A percentile compares a stretch with the other conserved stretches of the same genome.
These are phyloP conservation scores for Sinelater perroti DNA, from an alignment of 2,888 invertebrate genomes.

Conservation along the genomic window DNA sequence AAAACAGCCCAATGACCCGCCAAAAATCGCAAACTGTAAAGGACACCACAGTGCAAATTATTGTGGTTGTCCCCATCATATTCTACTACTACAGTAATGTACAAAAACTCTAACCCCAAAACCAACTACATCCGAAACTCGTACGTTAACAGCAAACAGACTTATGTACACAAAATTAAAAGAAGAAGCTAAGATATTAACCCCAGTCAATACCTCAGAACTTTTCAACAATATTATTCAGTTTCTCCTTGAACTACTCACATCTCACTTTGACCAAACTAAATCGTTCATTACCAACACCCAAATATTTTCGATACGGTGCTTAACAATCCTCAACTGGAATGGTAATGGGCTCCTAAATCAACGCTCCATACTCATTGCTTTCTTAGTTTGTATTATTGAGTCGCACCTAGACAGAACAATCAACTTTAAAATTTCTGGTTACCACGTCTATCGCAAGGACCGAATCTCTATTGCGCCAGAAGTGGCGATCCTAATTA, in stretches of 20 bases:
- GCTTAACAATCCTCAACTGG: not conserved
- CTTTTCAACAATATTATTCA: too few relatives aligned
- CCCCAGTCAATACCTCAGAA: too few relatives aligned
- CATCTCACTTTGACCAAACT: too few relatives aligned
- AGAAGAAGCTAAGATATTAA: not conserved
- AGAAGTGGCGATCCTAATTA: not conserved
- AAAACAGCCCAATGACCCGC: not conserved
- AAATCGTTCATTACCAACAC: not conserved
- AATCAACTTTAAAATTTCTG: too few relatives aligned
- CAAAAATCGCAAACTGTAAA: not conserved
- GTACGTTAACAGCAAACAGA: not conserved
- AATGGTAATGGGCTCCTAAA: too few relatives aligned
- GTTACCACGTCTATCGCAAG: too few relatives aligned
- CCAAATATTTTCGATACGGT: not conserved
- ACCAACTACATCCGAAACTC: too few relatives aligned
- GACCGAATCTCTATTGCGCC: not conserved
- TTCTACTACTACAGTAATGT: too few relatives aligned
- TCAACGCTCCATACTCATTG: too few relatives aligned
- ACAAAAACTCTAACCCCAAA: too few relatives aligned
- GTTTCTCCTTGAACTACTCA: too few relatives aligned
- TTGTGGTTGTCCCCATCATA: too few relatives aligned
- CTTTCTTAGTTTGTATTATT: not conserved
- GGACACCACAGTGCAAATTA: not conserved
- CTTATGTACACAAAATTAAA: not conserved
- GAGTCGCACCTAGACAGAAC: not conserved